A percentile compares a stretch with the other conserved stretches of the same genome.
Conservation (phyloP, 2,113 vertebrate species). For the Apteryx mantelli region DNA sequence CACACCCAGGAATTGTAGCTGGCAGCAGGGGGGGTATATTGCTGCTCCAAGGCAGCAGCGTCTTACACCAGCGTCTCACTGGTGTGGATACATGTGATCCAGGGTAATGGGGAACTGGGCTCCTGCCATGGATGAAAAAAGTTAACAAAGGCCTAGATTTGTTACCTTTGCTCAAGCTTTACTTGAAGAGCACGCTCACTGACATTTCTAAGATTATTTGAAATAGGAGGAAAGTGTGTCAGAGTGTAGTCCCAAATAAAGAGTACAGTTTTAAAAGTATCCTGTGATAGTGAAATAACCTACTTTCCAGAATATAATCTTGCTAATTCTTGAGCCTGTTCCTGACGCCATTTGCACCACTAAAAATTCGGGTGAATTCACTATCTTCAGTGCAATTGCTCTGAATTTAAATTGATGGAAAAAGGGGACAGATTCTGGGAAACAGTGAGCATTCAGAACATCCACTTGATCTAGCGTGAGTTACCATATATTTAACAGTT, state of each 20-base stretch:
- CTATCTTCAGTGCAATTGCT: not conserved
- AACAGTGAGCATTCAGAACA: not conserved
- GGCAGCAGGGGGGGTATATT: not conserved
- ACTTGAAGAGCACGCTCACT: not conserved
- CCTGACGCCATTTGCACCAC: not conserved
- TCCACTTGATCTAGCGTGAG: not conserved
- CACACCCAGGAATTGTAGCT: no score
- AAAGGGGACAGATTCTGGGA: not conserved
- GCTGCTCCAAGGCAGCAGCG: accelerated
- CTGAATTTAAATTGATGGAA: not conserved
- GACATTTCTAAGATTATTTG: not conserved
- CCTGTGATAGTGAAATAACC: not conserved
- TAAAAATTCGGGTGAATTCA: not conserved
- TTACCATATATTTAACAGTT: not conserved
- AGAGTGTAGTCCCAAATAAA: not conserved
- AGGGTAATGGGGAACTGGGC: not conserved
- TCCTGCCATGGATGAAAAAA: not conserved
- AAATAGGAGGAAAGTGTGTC: not conserved
- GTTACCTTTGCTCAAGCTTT: not conserved
- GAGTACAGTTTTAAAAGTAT: not conserved
- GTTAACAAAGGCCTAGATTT: not conserved
- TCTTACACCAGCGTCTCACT: not conserved
- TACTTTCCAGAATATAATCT: not conserved
- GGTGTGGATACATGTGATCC: not conserved
- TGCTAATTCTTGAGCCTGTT: not conserved